Evolutionary conservation across 2,113 vertebrate species (phyloP).

Genomic region (Benitochromis conjunctus): DNA sequence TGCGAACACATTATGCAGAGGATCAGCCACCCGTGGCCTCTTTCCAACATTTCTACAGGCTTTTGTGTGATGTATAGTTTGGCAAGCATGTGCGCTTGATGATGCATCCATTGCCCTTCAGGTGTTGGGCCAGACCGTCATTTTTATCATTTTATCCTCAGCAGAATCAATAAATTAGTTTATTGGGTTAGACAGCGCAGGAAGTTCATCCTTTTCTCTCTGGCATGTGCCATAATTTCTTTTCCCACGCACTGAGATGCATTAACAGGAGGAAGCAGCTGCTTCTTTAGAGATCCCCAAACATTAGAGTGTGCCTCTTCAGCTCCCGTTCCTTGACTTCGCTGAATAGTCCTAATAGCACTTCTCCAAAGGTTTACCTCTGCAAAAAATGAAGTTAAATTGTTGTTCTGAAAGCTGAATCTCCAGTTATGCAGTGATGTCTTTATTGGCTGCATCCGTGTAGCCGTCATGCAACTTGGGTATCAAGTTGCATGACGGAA

Average conservation of each 20-base stretch:
- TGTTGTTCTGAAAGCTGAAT: background rate
- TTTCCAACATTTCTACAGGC: background rate
- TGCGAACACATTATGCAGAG: slow-evolving; percentile 25
- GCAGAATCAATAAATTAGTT: slow-evolving; percentile 38
- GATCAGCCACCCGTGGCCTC: slow-evolving; percentile 1
- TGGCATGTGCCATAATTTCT: background rate
- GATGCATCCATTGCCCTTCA: slow-evolving; percentile 55
- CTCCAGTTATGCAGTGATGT: background rate
- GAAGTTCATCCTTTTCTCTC: slow-evolving; percentile 32
- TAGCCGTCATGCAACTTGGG: background rate
- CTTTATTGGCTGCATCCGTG: background rate
- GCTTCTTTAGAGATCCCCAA: slow-evolving; percentile 3
- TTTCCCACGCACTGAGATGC: background rate
- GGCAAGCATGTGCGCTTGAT: background rate
- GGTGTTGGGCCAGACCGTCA: slow-evolving; percentile 29
- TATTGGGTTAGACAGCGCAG: slow-evolving; percentile 13
- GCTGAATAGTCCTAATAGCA: background rate
- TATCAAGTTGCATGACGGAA: background rate
- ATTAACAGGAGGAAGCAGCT: background rate
- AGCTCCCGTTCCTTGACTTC: background rate
- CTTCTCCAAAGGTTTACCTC: background rate
- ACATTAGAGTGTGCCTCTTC: background rate
- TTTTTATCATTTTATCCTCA: slow-evolving; percentile 43
- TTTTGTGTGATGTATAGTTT: slow-evolving; percentile 33
- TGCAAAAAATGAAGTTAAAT: background rate